These are phyloP conservation scores for Empidonax traillii DNA, from an alignment of 2,113 vertebrate species.

Conservation along the genomic window DNA sequence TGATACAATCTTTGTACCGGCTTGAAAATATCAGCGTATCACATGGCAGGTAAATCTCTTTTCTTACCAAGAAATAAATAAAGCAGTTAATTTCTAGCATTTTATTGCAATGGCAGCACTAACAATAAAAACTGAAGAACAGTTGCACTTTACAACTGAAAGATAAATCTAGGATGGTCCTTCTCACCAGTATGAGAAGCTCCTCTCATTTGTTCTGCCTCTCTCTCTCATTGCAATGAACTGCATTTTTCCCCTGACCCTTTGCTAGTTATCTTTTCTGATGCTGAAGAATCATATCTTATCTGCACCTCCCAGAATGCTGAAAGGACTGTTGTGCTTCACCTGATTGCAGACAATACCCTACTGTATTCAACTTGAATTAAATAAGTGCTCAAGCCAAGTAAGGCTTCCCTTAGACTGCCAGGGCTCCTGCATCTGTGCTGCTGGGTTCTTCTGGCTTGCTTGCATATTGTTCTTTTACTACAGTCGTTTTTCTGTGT, in stretches of 20 bases:
- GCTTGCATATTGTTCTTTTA: neutral
- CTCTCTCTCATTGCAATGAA: neutral
- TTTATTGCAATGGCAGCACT: neutral
- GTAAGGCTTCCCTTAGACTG: neutral
- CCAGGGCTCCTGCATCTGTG: neutral
- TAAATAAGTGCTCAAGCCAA: neutral
- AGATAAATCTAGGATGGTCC: neutral
- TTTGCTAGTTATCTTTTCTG: neutral
- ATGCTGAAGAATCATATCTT: neutral
- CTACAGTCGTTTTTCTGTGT: neutral
- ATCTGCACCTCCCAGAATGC: neutral
- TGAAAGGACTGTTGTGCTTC: neutral
- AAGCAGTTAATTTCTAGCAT: neutral
- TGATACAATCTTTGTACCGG: neutral
- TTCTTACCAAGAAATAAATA: neutral
- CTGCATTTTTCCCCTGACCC: neutral
- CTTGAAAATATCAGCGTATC: neutral
- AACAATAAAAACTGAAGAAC: neutral
- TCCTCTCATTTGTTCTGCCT: neutral
- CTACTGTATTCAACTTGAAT: neutral
- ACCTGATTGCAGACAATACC: neutral
- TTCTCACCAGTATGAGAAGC: neutral
- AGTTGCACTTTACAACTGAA: neutral
- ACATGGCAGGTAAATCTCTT: neutral
- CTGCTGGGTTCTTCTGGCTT: neutral